Conservation (phyloP, 2,797 vertebrate genomes). For the Myioborus melanocephalus region DNA sequence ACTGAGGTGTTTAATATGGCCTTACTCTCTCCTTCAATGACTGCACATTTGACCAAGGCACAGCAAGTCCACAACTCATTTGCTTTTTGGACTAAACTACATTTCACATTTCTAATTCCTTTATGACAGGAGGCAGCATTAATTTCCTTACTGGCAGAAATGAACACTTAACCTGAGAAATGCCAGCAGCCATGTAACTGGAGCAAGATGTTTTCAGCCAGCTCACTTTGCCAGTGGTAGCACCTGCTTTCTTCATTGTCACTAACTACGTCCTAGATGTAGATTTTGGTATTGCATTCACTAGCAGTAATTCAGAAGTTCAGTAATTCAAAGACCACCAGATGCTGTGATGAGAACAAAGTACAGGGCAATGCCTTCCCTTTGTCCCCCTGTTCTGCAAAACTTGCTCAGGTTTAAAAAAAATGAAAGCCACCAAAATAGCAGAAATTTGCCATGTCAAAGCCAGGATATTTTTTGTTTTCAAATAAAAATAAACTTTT, state of each 20-base stretch:
- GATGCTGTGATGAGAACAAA: slow-evolving; percentile 41
- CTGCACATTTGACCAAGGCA: not conserved
- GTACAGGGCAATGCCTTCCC: slow-evolving; percentile 44
- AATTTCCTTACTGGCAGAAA: not conserved
- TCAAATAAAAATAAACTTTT: not conserved
- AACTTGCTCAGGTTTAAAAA: slow-evolving; percentile 66
- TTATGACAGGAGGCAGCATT: not conserved
- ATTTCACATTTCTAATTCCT: not conserved
- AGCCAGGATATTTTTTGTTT: slow-evolving; percentile 50
- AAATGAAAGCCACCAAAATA: slow-evolving; percentile 56
- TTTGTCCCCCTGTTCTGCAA: slow-evolving; percentile 7
- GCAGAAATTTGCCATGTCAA: slow-evolving; percentile 40
- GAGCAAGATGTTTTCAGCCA: not conserved
- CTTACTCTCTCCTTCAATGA: not conserved
- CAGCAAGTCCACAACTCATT: not conserved
- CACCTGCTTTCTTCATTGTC: not conserved
- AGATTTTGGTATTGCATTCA: not conserved
- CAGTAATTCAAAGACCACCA: slow-evolving; percentile 14
- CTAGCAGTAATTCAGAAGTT: not conserved
- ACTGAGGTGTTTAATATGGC: not conserved
- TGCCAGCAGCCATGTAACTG: not conserved
- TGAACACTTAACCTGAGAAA: not conserved
- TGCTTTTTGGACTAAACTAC: not conserved
- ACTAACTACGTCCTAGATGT: not conserved
- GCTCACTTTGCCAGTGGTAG: not conserved